Conservation (phyloP, 2,113 vertebrate genomes). For the Aspidoscelis tigris region DNA sequence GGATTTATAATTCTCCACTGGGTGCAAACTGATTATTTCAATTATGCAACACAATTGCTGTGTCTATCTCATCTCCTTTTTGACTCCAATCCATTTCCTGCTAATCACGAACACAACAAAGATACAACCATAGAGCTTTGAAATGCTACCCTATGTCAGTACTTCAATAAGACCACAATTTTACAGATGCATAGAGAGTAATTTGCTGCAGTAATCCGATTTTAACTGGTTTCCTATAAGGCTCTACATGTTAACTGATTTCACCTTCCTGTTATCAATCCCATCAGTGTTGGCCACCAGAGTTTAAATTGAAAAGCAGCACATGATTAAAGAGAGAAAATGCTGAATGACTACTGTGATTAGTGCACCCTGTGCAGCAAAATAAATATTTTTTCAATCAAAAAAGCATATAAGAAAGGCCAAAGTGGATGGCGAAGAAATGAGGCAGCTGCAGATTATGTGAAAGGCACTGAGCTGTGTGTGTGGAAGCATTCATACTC, state of each 20-base stretch:
- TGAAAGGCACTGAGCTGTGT: not conserved
- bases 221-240: conserved; percentile 4
- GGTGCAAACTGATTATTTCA: conserved; percentile 6
- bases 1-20: not conserved
- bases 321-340: conserved; percentile 7
- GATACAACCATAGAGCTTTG: not conserved
- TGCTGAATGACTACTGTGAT: conserved; percentile 1
- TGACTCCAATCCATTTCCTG: not conserved
- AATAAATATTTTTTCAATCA: not conserved
- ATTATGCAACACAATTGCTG: not conserved
- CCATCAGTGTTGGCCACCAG: not conserved
- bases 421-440: not conserved
- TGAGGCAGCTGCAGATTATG: not conserved
- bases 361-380: not conserved
- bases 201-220: conserved; percentile 2
- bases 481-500: not conserved
- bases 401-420: not conserved
- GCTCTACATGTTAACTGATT: not conserved
- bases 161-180: not conserved
- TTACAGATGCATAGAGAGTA: not conserved
- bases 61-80: not conserved
- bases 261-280: not conserved
- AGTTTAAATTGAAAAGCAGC: conserved; percentile 11
- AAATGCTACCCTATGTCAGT: not conserved
- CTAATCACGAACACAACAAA: not conserved